Conservation (phyloP, 2,113 vertebrate species). For the Jaculus jaculus region DNA sequence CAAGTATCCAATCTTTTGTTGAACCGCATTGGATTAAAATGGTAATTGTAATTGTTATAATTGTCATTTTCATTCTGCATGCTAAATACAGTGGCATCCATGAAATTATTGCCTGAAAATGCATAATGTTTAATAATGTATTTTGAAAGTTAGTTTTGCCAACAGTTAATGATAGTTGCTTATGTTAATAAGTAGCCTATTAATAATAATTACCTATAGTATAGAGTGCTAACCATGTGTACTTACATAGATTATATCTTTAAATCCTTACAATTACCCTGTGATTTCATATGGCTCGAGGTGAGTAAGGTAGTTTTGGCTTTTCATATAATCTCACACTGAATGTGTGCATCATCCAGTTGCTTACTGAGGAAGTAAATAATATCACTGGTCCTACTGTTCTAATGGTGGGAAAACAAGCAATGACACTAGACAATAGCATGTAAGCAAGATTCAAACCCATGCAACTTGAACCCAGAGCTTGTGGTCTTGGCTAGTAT, state of each 20-base stretch:
- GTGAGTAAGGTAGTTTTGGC: neutral
- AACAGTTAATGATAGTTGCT: constrained; percentile 40
- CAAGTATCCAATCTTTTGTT: constrained; percentile 72
- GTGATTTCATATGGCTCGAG: neutral
- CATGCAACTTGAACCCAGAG: neutral
- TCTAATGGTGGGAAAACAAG: no score
- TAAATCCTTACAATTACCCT: neutral
- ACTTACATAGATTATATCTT: neutral
- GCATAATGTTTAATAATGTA: constrained; percentile 60
- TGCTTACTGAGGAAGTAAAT: no score
- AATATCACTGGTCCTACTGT: neutral
- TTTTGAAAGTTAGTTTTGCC: constrained; percentile 64
- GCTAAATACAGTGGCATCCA: constrained; percentile 49
- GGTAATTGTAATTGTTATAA: constrained; percentile 71
- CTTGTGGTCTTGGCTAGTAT: neutral
- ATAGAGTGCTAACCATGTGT: neutral
- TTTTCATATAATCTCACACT: constrained; percentile 24
- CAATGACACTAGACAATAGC: neutral
- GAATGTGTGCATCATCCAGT: neutral
- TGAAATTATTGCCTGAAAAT: constrained; percentile 69
- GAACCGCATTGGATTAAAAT: constrained; percentile 70
- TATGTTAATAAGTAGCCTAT: neutral
- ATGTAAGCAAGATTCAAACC: neutral
- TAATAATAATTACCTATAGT: constrained; percentile 23
- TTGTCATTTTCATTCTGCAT: constrained; percentile 73